Evolutionary conservation across 2,797 vertebrate species (phyloP), one percentile per base, ranked within the genome.

Genomic region (Tenualosa thibaudeaui): DNA sequence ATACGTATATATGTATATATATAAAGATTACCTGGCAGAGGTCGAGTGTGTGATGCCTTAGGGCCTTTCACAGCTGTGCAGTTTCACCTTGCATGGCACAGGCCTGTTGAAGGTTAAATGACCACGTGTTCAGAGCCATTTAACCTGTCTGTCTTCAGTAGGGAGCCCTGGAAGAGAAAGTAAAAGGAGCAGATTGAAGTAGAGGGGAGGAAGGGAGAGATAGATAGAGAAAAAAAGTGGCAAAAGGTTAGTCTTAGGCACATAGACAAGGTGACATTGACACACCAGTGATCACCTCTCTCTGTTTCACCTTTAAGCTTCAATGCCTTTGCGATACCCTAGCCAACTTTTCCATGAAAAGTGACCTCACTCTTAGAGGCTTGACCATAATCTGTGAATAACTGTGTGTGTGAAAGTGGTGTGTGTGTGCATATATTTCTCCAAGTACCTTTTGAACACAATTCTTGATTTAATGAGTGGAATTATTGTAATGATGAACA

Each of bases 21-120:
- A 71, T 5, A 71, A 71, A 40, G 62, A 26, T 26, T 3, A 24
- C 58, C n/a, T 62, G 22, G 60, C 8, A 87, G 83, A 91, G 89
- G 89, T 92, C 90, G 91, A 51, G 54, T 71, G 2, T 82, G 68
- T 83, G 10, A 53, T 19, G 68, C 68, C 37, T 43, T 5, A 75
- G 37, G 68, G 5, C 37, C 6, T 19, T 7, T 37, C 65, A 71
- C 65, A 75, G 68, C 10, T 31, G 26, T 40, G 2, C 3, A 8
- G 15, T 75, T 43, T 75, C 68, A 75, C 68, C 68, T 75, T 75
- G 68, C 43, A 37, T 40, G 15, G 68, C 15, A 19, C 7, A 7
- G 68, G 68, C 37, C 68, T 75, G 26, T 71, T 37, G 68, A 75
- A 75, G 68, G 68, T 75, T 75, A 75, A 17, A 43, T 17, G 68